Evolutionary conservation across 2,888 invertebrate species (phyloP).

Genomic region (Meliscaeva auricollis): DNA sequence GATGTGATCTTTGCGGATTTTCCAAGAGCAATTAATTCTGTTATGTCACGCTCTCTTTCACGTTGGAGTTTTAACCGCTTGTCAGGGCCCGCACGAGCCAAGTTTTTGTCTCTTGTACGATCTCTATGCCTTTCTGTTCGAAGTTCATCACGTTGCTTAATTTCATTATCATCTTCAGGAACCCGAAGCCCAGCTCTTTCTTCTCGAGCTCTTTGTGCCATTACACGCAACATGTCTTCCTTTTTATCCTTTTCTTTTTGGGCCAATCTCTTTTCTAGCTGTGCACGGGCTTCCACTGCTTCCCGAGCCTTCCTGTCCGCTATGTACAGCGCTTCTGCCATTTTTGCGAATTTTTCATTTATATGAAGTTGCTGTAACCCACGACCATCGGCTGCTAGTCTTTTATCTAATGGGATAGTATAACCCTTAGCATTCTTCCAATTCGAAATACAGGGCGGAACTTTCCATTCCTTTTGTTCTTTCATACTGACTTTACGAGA

Average conservation of each 20-base stretch:
- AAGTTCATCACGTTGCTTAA: constrained; percentile 93
- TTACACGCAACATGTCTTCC: constrained; percentile 95
- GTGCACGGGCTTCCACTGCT: constrained; percentile 98
- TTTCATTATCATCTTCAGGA: constrained; percentile 85
- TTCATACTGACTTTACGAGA: constrained; percentile 98
- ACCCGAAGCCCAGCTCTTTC: constrained; percentile 91
- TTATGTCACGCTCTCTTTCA: constrained; percentile 97
- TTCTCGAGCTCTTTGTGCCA: constrained; percentile 98
- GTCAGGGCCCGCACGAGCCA: constrained; percentile 97
- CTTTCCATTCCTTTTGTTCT: constrained; percentile 99
- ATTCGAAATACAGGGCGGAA: constrained; percentile 98
- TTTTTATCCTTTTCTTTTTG: constrained; percentile 99
- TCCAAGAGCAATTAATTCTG: constrained; percentile 99
- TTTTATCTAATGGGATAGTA: constrained; percentile 98
- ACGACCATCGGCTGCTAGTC: constrained; percentile 98
- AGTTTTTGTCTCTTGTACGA: constrained; percentile 95
- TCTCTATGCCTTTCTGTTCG: constrained; percentile 96
- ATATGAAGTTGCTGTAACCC: constrained; percentile 99
- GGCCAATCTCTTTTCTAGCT: constrained; percentile 97
- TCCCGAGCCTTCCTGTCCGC: constrained; percentile 98
- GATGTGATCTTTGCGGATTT: constrained; percentile 92
- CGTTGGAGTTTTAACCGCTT: constrained; percentile 95
- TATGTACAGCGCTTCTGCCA: constrained; percentile 98
- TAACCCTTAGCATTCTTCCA: constrained; percentile 99
- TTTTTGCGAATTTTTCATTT: constrained; percentile 99